A percentile compares a stretch with the other conserved stretches of the same genome.
Evolutionary conservation across 2,113 vertebrate genomes (phyloP).

Genomic region (Amblyopsis rosae): DNA sequence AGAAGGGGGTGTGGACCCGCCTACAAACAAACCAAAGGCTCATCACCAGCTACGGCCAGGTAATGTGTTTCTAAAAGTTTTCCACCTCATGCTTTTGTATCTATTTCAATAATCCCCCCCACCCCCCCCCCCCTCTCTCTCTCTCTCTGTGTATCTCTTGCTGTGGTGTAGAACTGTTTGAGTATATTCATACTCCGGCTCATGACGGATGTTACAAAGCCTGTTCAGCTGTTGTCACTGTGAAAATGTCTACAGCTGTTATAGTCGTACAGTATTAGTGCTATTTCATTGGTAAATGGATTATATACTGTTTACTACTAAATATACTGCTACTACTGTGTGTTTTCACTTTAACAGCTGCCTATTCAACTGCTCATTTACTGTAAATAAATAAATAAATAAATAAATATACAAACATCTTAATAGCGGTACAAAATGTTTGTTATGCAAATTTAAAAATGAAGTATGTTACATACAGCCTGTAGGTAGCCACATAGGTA

Average conservation of each 20-base stretch:
- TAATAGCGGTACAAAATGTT: not conserved
- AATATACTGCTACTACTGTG: too few species aligned
- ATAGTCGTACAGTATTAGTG: too few species aligned
- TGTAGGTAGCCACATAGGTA: conserved; percentile 1
- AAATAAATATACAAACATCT: too few species aligned
- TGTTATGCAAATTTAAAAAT: too few species aligned
- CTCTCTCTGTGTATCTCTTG: too few species aligned
- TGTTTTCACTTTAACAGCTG: too few species aligned
- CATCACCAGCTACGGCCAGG: conserved; percentile 47
- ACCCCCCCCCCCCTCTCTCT: not conserved
- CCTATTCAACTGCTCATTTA: too few species aligned
- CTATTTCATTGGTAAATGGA: too few species aligned
- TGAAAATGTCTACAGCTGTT: not conserved
- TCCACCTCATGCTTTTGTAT: not conserved
- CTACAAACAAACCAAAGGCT: conserved; percentile 36
- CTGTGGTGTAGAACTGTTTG: not conserved
- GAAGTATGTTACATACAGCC: not conserved
- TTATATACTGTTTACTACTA: too few species aligned
- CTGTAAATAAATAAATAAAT: too few species aligned
- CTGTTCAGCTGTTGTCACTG: not conserved
- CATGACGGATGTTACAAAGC: not conserved
- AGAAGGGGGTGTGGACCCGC: conserved; percentile 41
- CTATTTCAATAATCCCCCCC: conserved; percentile 1
- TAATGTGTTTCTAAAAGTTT: conserved; percentile 45
- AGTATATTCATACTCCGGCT: conserved; percentile 2